These are phyloP conservation scores for Cottoperca gobio DNA, from an alignment of 2,797 vertebrate genomes.

Conservation along the genomic window DNA sequence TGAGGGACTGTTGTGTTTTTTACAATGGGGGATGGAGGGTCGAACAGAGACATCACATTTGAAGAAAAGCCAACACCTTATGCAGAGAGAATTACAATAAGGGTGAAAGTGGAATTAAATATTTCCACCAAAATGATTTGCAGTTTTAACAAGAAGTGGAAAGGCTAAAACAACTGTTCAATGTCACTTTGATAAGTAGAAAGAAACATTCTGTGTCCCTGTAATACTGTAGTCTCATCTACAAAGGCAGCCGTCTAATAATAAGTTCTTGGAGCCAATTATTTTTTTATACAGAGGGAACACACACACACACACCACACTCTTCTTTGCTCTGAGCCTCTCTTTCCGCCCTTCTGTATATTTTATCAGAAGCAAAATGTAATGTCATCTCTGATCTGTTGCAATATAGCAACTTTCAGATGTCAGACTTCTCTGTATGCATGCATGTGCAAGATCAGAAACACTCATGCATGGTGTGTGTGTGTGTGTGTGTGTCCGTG, in stretches of 20 bases:
- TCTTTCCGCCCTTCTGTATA: slow-evolving; percentile 16
- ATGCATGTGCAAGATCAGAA: not conserved
- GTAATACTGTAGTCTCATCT: slow-evolving; percentile 49
- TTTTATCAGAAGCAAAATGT: slow-evolving; percentile 34
- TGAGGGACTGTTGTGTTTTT: slow-evolving; percentile 36
- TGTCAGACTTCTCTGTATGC: not conserved
- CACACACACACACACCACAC: slow-evolving; percentile 7
- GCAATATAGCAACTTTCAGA: not conserved
- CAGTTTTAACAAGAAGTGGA: slow-evolving; percentile 15
- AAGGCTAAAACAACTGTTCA: slow-evolving; percentile 25
- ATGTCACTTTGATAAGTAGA: slow-evolving; percentile 23
- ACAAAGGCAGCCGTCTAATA: slow-evolving; percentile 53
- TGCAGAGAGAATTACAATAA: not conserved
- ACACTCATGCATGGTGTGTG: not conserved
- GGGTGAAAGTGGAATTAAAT: slow-evolving; percentile 18
- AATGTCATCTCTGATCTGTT: slow-evolving; percentile 19
- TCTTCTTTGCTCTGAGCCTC: slow-evolving; percentile 9
- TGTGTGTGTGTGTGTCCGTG: not conserved
- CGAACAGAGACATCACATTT: slow-evolving; percentile 20
- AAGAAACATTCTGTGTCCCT: slow-evolving; percentile 23
- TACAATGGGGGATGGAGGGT: slow-evolving; percentile 17
- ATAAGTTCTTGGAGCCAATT: slow-evolving; percentile 57
- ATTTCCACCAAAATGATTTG: slow-evolving; percentile 14
- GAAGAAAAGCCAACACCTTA: not conserved
- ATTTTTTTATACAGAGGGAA: slow-evolving; percentile 48